These are phyloP conservation scores for Chionoecetes opilio DNA, from an alignment of 1,140 invertebrate genomes.

Conservation along the genomic window DNA sequence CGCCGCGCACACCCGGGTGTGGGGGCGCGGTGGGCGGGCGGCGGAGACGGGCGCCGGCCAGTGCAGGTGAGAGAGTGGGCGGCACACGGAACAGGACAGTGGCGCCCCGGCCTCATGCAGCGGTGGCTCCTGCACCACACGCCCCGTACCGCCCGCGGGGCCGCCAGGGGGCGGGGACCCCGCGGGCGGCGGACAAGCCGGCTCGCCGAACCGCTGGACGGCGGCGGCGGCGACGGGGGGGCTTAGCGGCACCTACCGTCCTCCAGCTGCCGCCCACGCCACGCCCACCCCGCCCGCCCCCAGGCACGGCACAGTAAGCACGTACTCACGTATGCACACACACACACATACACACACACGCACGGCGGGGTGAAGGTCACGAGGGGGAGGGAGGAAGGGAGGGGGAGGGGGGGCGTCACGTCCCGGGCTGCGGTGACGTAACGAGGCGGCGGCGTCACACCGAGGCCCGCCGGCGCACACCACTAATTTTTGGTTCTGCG, in stretches of 20 bases:
- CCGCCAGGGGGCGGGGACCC: constrained; percentile 42
- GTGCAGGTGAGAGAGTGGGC: constrained; percentile 76
- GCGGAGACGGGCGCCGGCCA: constrained; percentile 68
- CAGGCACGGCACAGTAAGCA: no score
- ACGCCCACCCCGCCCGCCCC: neutral
- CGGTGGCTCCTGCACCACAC: constrained; percentile 47
- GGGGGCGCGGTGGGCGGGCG: constrained; percentile 35
- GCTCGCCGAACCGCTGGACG: constrained; percentile 66
- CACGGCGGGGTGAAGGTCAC: neutral
- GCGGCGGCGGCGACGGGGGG: neutral
- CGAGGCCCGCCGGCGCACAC: neutral
- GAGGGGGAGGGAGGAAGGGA: neutral
- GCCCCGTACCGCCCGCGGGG: constrained; percentile 43
- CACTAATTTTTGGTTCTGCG: constrained; percentile 19
- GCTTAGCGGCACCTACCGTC: constrained; percentile 71
- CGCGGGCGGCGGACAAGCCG: constrained; percentile 61
- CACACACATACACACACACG: constrained; percentile 61
- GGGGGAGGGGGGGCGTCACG: neutral
- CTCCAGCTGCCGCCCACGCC: constrained; percentile 64
- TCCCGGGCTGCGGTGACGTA: neutral
- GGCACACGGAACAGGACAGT: constrained; percentile 72
- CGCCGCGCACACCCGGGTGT: constrained; percentile 31
- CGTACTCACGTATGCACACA: neutral
- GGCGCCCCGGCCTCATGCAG: constrained; percentile 76
- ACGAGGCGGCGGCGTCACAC: neutral